A percentile compares a stretch with the other conserved stretches of the same genome.
Conservation (phyloP, 1,140 invertebrate genomes). For the Leptopilina boulardi region DNA sequence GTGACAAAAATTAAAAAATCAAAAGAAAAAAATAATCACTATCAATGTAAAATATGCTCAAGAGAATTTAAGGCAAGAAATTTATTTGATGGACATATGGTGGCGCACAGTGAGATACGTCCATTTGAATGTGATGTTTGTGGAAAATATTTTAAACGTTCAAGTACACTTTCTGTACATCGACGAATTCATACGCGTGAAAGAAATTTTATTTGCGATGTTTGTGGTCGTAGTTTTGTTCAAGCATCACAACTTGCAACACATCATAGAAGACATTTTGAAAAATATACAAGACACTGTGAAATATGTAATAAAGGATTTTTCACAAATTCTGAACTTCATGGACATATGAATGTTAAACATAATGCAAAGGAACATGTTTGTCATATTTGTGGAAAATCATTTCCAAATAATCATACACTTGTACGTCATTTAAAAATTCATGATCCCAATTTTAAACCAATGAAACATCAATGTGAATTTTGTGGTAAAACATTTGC, state of each 20-base stretch:
- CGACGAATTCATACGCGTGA: slow-evolving; percentile 65
- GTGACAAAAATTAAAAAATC: background rate
- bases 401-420: slow-evolving; percentile 66
- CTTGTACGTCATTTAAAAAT: slow-evolving; percentile 71
- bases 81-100: slow-evolving; percentile 73
- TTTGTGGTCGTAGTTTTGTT: slow-evolving; percentile 69
- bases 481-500: slow-evolving; percentile 73
- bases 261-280: slow-evolving; percentile 71
- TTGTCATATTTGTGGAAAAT: slow-evolving; percentile 62
- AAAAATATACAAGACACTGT: slow-evolving; percentile 68
- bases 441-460: slow-evolving; percentile 73
- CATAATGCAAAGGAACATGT: slow-evolving; percentile 69
- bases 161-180: slow-evolving; percentile 71
- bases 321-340: slow-evolving; percentile 68
- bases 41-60: slow-evolving; percentile 73
- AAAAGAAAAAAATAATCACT: slow-evolving; percentile 42
- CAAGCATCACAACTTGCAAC: slow-evolving; percentile 69
- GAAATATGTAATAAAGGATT: slow-evolving; percentile 74
- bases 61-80: slow-evolving; percentile 74
- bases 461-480: slow-evolving; percentile 71
- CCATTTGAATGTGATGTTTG: slow-evolving; percentile 76
- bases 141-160: slow-evolving; percentile 73
- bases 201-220: slow-evolving; percentile 68
- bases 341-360: slow-evolving; percentile 67
- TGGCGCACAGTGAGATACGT: slow-evolving; percentile 72